These are phyloP conservation scores for Trachelus stipa DNA, from an alignment of 2,888 invertebrate genomes.

Conservation along the genomic window DNA sequence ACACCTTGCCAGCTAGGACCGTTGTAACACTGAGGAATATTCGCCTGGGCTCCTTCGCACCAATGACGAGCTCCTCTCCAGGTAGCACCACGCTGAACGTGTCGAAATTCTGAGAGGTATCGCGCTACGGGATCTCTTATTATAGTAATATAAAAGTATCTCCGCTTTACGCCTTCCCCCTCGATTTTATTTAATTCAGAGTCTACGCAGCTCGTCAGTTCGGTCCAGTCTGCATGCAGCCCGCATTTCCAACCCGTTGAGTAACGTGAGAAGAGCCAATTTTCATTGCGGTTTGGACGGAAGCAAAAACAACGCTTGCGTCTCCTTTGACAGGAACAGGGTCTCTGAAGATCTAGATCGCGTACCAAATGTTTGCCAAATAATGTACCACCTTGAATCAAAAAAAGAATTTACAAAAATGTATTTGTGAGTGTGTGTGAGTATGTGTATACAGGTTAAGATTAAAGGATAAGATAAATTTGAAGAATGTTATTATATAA, in stretches of 20 bases:
- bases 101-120: slow-evolving; percentile 96
- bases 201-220: slow-evolving; percentile 92
- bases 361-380: slow-evolving; percentile 97
- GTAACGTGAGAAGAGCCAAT: slow-evolving; percentile 97
- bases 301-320: slow-evolving; percentile 93
- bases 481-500: too few relatives aligned
- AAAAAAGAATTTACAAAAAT: too few relatives aligned
- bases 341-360: slow-evolving; percentile 91
- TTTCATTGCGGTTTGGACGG: slow-evolving; percentile 91
- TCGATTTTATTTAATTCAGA: slow-evolving; percentile 92
- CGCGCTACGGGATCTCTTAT: slow-evolving; percentile 92
- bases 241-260: slow-evolving; percentile 99
- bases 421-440: too few relatives aligned
- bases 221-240: slow-evolving; percentile 98
- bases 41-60: slow-evolving; percentile 77
- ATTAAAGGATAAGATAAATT: too few relatives aligned
- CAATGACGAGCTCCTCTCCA: slow-evolving; percentile 84
- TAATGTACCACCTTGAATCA: slow-evolving; percentile 82
- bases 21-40: slow-evolving; percentile 84
- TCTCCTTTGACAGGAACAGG: slow-evolving; percentile 92
- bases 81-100: slow-evolving; percentile 96
- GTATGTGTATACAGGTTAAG: too few relatives aligned
- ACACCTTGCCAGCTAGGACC: slow-evolving; percentile 91
- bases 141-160: slow-evolving; percentile 97
- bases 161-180: slow-evolving; percentile 81